Percentiles rank a stretch among this genome's conserved stretches.
Conservation (phyloP, 1,140 invertebrate genomes). For the Thalassaphorura encarpata region DNA sequence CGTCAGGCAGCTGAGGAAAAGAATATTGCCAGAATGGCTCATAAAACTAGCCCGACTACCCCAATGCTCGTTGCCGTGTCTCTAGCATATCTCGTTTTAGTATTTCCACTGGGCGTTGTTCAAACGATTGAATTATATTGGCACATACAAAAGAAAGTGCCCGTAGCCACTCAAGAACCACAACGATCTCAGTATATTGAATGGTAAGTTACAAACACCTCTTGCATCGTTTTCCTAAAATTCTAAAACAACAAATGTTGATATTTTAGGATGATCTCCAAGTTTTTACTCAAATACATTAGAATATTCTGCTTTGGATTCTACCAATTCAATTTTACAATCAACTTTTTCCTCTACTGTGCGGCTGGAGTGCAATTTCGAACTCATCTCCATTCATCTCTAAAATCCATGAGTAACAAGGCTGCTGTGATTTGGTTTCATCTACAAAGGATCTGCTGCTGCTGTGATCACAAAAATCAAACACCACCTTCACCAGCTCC, state of each 20-base stretch:
- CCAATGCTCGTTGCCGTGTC: slow-evolving; percentile 33
- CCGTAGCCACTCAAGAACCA: slow-evolving; percentile 1
- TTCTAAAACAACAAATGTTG: not conserved
- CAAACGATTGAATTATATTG: slow-evolving; percentile 39
- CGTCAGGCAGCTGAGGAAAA: not conserved
- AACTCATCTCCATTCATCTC: slow-evolving; percentile 7
- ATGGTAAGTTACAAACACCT: slow-evolving; percentile 8
- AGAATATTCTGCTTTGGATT: slow-evolving; percentile 28
- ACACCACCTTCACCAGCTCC: not conserved
- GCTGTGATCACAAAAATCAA: not conserved
- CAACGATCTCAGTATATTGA: not conserved
- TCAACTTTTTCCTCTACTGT: slow-evolving; percentile 32
- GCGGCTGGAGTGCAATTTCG: slow-evolving; percentile 27
- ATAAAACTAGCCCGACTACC: slow-evolving; percentile 13
- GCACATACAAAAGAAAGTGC: slow-evolving; percentile 15
- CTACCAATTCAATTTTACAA: slow-evolving; percentile 29
- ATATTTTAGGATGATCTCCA: slow-evolving; percentile 15
- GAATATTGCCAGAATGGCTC: not conserved
- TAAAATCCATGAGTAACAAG: not conserved
- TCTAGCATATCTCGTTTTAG: slow-evolving; percentile 36
- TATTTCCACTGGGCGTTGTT: slow-evolving; percentile 38
- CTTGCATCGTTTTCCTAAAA: not conserved
- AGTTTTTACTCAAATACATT: slow-evolving; percentile 24
- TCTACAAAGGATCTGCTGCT: not conserved
- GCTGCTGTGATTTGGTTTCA: not conserved